These are phyloP conservation scores for Agrilus cyanescens DNA, from an alignment of 2,888 invertebrate species.

Conservation along the genomic window DNA sequence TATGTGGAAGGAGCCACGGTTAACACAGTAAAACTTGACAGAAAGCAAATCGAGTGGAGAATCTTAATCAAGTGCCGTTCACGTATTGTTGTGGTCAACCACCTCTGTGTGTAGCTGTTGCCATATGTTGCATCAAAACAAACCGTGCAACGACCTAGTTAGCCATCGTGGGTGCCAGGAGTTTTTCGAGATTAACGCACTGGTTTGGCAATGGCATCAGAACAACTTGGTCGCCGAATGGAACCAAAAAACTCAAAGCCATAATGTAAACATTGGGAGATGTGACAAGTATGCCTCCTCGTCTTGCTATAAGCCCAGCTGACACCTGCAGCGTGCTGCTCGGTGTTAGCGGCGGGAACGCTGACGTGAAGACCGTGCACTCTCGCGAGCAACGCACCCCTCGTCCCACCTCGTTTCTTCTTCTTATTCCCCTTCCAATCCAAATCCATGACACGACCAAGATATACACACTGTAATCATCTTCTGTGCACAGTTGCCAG, in stretches of 20 bases:
- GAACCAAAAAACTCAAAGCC: too few species aligned
- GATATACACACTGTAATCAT: conserved; percentile 35
- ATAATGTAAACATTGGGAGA: conserved; percentile 15
- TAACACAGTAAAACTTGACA: conserved; percentile 21
- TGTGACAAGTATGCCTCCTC: conserved; percentile 27
- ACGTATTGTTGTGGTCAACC: conserved; percentile 32
- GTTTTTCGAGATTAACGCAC: too few species aligned
- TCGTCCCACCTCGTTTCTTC: conserved; percentile 21
- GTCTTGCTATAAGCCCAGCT: conserved; percentile 26
- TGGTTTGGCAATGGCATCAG: too few species aligned
- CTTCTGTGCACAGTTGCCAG: conserved; percentile 31
- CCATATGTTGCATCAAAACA: conserved; percentile 22
- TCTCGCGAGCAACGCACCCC: conserved; percentile 24
- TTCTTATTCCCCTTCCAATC: too few species aligned
- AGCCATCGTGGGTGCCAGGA: too few species aligned
- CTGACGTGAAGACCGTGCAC: conserved; percentile 25
- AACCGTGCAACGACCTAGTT: too few species aligned
- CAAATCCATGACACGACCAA: conserved; percentile 33
- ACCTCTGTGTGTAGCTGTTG: conserved; percentile 27
- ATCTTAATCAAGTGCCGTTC: conserved; percentile 27
- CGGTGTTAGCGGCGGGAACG: conserved; percentile 19
- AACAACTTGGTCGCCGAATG: too few species aligned
- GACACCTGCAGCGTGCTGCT: conserved; percentile 36
- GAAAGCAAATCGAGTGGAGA: conserved; percentile 21
- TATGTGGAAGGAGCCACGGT: conserved; percentile 10